Evolutionary conservation across 2,797 vertebrate genomes (phyloP).

Genomic region (Babyrousa celebensis): DNA sequence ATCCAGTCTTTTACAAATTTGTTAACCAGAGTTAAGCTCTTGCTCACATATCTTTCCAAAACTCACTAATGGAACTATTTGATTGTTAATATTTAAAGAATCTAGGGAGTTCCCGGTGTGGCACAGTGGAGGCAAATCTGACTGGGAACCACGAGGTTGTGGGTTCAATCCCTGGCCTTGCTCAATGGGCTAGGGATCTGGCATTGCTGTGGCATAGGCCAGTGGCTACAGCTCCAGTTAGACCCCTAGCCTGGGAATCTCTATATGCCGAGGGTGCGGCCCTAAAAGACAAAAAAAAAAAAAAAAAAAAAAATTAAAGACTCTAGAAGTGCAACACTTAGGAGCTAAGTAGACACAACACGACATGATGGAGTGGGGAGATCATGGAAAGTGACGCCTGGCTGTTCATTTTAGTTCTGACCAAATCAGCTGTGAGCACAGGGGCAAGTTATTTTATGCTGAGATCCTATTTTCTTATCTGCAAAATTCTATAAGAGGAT

Average conservation of each 20-base stretch:
- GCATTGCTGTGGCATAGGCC: too few species aligned
- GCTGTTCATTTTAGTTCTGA: not conserved
- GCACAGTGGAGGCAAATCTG: too few species aligned
- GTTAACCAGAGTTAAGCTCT: conserved; percentile 9
- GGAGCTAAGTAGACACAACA: not conserved
- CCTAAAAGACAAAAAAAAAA: too few species aligned
- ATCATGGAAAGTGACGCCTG: not conserved
- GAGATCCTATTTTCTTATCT: not conserved
- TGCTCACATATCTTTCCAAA: not conserved
- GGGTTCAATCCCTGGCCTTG: too few species aligned
- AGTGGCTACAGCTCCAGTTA: too few species aligned
- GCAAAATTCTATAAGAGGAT: not conserved
- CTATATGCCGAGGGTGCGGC: too few species aligned
- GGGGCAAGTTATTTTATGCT: not conserved
- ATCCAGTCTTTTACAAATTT: conserved; percentile 9
- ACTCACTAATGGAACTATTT: not conserved
- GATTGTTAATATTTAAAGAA: not conserved
- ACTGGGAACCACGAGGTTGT: too few species aligned
- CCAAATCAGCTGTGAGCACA: not conserved
- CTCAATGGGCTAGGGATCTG: too few species aligned
- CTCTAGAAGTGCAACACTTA: not conserved
- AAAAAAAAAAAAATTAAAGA: not conserved
- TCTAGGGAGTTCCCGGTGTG: not conserved
- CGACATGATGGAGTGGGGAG: not conserved
- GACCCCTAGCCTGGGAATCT: too few species aligned